Base-by-base conservation (phyloP, 1,140 invertebrate species). In the Drosophila varians region DNA sequence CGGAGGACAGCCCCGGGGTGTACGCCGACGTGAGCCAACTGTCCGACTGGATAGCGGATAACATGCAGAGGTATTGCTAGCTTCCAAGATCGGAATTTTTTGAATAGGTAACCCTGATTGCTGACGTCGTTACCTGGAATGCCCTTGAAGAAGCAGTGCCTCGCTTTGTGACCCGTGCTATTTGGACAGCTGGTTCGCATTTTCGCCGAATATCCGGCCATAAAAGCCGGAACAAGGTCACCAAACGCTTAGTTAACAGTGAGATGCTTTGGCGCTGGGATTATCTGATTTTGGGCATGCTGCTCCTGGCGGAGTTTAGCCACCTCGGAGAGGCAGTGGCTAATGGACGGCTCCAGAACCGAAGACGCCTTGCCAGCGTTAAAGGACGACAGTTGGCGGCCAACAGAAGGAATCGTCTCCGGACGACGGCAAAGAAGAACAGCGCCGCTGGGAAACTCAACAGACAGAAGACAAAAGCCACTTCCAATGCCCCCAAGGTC, bases 1-100 rank as follows among this genome's bases (percentile, higher is more conserved):
- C 90, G 40, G 82, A 90, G 1, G 89, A 91, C 2, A 92, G 91
- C 62, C 94, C 95, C 1, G 94, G 94, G 3, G 93, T 95, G 4
- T 95, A 95, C 77, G 92, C 93, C 0, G 91, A 93, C 25, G 91
- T 94, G 45, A 58, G 82, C 0, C 51, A 69, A 12, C 74, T 87
- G 3, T 62, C 77, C 19, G 54, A 89, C 6, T 92, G 92, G 91
- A 90, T 92, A 45, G 47, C 9, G 0, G 28, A 65, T 5, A 87
- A 70, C 7, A 77, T 87, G 54, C 16, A 45, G 5, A 57, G 28
- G 19, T 58, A 80, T 55, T 86, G 80, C 60, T 86, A 68, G 45
- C 18, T 26, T 4, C 26, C 5, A 23, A 4, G 45, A 47, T 19
- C 31, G 40, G 45, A n/a, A n/a, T 49, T 49, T 57, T 49, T 31